A percentile compares a stretch with the other conserved stretches of the same genome.
Evolutionary conservation across 2,113 vertebrate genomes (phyloP).

Genomic region (Sapajus apella): DNA sequence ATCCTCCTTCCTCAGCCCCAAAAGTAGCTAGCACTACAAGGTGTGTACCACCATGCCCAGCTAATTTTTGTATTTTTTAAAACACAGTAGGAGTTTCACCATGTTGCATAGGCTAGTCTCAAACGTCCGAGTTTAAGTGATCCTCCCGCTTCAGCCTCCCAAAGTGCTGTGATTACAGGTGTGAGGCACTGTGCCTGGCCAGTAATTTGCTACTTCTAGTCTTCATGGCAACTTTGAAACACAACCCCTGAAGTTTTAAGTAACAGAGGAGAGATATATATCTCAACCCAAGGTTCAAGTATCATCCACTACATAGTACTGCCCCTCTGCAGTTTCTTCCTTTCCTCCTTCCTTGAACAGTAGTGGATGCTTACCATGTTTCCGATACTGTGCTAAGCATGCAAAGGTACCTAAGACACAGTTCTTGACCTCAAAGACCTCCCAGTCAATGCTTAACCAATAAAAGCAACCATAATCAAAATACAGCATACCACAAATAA

Average conservation of each 20-base stretch:
- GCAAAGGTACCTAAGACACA: not conserved
- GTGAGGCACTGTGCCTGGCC: too few relatives aligned
- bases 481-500: not conserved
- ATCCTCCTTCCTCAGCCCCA: too few relatives aligned
- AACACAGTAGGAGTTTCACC: too few relatives aligned
- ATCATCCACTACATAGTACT: too few relatives aligned
- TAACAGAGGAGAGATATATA: not conserved
- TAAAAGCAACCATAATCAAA: not conserved
- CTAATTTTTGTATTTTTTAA: too few relatives aligned
- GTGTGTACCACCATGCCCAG: too few relatives aligned
- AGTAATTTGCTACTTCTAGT: not conserved
- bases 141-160: too few relatives aligned
- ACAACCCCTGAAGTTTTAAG: not conserved
- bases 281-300: not conserved
- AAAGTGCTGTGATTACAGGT: too few relatives aligned
- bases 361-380: not conserved
- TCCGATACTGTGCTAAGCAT: not conserved
- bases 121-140: too few relatives aligned
- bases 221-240: not conserved
- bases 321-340: not conserved
- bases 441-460: not conserved
- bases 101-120: too few relatives aligned
- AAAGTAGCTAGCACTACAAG: too few relatives aligned
- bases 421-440: not conserved
- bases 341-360: not conserved